phyloP scores from a whole-genome alignment of 2,888 invertebrate species.

The Lithosia quadra region DNA sequence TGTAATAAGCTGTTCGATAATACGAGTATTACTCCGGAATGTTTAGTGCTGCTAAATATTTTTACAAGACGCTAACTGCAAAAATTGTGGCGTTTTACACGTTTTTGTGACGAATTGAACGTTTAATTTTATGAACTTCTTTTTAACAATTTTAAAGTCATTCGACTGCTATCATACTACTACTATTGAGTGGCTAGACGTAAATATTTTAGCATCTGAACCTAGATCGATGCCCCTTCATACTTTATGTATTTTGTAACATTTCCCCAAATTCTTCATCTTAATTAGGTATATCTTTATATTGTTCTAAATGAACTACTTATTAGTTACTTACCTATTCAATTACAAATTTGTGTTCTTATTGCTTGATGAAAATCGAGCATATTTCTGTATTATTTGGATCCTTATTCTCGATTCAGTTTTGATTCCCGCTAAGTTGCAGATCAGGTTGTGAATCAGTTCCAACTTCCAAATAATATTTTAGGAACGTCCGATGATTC shows the following conservation, averaged over 20 bases:
- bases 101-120: not conserved
- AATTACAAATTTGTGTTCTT: no score
- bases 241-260: not conserved
- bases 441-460: not conserved
- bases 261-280: not conserved
- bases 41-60: not conserved
- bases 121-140: not conserved
- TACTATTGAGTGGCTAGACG: not conserved
- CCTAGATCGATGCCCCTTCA: not conserved
- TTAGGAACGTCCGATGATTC: not conserved
- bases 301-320: no score
- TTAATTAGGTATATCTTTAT: not conserved
- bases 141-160: not conserved
- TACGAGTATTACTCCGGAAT: not conserved
- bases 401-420: not conserved
- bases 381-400: not conserved
- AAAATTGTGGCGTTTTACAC: not conserved
- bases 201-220: not conserved
- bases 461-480: not conserved
- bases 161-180: no score
- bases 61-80: not conserved
- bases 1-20: not conserved
- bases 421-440: not conserved
- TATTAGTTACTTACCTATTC: no score
- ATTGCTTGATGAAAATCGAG: no score